These are phyloP conservation scores for Marmota monax DNA, from an alignment of 2,113 vertebrate genomes.

Conservation along the genomic window DNA sequence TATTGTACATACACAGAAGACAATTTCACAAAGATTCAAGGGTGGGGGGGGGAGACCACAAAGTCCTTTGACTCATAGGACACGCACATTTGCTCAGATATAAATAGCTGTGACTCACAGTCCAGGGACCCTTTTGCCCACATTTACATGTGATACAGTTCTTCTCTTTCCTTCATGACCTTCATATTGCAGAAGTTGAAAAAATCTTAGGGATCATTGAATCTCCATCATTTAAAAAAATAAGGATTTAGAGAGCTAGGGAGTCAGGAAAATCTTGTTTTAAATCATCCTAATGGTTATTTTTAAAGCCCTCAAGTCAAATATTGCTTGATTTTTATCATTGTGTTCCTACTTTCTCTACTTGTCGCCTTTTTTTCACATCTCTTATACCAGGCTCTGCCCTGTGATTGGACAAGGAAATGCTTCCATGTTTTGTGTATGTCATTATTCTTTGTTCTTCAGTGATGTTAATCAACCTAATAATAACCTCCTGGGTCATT, in stretches of 20 bases:
- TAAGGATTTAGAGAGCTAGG: neutral
- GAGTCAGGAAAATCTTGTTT: neutral
- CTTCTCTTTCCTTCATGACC: neutral
- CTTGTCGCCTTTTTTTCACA: neutral
- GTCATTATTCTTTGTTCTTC: neutral
- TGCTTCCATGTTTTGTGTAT: neutral
- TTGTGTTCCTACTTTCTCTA: neutral
- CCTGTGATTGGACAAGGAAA: neutral
- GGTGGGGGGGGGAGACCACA: neutral
- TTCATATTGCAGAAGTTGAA: conserved; percentile 17
- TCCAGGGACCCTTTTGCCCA: neutral
- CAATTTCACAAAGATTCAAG: too few relatives aligned
- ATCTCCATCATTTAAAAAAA: neutral
- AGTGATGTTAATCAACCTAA: neutral
- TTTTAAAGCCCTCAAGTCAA: neutral
- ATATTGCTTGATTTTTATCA: neutral
- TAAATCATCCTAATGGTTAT: neutral
- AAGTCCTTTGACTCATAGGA: neutral
- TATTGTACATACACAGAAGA: neutral
- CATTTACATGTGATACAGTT: neutral
- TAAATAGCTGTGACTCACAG: neutral
- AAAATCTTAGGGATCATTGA: neutral
- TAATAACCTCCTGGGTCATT: neutral
- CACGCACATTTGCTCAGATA: neutral
- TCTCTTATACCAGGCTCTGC: neutral